Evolutionary conservation across 2,888 invertebrate species (phyloP).

Genomic region (Caenorhabditis auriculariae): DNA sequence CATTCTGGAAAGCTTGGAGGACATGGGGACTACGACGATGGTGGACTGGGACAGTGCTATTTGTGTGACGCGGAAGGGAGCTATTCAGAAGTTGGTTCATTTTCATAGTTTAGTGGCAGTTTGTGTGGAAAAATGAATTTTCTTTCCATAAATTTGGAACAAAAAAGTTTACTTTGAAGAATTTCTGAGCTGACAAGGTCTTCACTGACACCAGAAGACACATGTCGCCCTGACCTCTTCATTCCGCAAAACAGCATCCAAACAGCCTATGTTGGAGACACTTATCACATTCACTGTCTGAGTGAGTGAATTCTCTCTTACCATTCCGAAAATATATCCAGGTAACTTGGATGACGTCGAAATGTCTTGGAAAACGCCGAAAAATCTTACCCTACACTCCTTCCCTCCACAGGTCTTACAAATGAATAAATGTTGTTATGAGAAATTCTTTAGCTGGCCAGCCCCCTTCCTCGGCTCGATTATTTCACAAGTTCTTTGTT

Average conservation of each 20-base stretch:
- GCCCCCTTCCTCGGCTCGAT: too few species aligned
- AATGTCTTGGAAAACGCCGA: conserved; percentile 24
- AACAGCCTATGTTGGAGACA: conserved; percentile 20
- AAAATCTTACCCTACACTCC: too few species aligned
- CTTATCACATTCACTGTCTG: conserved; percentile 25
- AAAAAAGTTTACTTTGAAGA: too few species aligned
- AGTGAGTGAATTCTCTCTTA: conserved; percentile 1
- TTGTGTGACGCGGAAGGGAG: conserved; percentile 20
- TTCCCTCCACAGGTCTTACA: too few species aligned
- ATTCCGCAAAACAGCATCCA: conserved; percentile 16
- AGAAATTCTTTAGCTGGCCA: too few species aligned
- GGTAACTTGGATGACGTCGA: conserved; percentile 7
- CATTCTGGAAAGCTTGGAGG: conserved; percentile 9
- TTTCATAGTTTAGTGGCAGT: neutral
- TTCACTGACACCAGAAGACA: conserved; percentile 8
- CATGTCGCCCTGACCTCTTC: conserved; percentile 19
- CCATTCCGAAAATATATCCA: neutral
- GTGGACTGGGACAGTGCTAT: conserved; percentile 30
- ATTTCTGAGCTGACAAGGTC: conserved; percentile 4
- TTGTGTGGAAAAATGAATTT: too few species aligned
- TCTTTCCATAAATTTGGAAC: too few species aligned
- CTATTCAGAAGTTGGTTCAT: conserved; percentile 15
- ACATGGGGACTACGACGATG: conserved; percentile 23
- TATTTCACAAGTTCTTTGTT: conserved; percentile 33
- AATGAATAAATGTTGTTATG: too few species aligned